Evolutionary conservation across 2,797 vertebrate genomes (phyloP).

Genomic region (Sebastiscus albofasciatus): DNA sequence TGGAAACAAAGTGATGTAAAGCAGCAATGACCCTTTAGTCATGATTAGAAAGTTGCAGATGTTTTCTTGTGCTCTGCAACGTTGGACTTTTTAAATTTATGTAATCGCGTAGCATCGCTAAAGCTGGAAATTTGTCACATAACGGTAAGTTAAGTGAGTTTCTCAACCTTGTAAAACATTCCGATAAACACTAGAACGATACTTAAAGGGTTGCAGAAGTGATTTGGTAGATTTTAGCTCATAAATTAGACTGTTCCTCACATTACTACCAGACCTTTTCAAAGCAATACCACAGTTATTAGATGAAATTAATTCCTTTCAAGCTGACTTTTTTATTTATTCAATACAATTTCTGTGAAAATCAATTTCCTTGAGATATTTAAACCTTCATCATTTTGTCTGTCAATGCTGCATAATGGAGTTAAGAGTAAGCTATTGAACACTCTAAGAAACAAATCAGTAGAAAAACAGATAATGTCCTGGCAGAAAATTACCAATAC

Average conservation of each 20-base stretch:
- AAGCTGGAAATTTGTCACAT: not conserved
- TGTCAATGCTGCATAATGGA: not conserved
- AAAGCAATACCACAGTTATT: not conserved
- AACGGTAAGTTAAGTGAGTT: not conserved
- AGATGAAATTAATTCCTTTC: not conserved
- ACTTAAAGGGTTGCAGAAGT: not conserved
- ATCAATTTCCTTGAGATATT: not conserved
- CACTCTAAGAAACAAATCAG: too few species aligned
- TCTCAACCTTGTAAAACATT: constrained; percentile 1
- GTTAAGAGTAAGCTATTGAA: not conserved
- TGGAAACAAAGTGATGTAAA: not conserved
- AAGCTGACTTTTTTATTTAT: not conserved
- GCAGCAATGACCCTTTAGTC: not conserved
- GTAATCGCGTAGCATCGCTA: not conserved
- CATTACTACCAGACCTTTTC: not conserved
- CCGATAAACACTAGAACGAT: not conserved
- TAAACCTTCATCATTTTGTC: not conserved
- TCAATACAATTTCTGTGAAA: not conserved
- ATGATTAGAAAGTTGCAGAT: not conserved
- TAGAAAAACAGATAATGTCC: too few species aligned
- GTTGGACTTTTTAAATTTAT: not conserved
- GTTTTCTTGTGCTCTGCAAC: fast-evolving
- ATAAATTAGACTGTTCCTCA: not conserved
- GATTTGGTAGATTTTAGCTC: not conserved
- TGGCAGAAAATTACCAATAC: too few species aligned